Evolutionary conservation across 2,113 vertebrate species (phyloP).

Genomic region (Nycticebus coucang): DNA sequence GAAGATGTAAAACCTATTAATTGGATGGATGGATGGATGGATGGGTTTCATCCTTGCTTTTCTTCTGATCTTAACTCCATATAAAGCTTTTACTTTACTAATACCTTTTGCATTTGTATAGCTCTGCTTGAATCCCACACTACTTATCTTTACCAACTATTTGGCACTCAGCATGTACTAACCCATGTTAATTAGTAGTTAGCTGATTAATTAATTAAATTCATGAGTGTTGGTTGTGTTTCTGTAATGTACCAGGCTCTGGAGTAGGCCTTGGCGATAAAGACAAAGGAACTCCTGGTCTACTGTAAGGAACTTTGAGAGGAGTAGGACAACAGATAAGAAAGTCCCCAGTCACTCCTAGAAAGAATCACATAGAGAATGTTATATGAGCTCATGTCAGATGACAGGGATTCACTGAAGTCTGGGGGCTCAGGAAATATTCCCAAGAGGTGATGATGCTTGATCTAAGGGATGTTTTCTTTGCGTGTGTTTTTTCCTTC

Average conservation of each 20-base stretch:
- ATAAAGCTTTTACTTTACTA: not conserved
- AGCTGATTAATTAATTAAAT: constrained; percentile 1
- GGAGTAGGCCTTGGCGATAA: not conserved
- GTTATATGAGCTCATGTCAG: not conserved
- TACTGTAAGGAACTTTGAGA: not conserved
- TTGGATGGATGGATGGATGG: not conserved
- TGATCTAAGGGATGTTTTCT: not conserved
- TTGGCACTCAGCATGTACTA: not conserved
- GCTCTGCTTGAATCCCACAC: not conserved
- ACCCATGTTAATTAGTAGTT: not conserved
- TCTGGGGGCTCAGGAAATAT: not conserved
- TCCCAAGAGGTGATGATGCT: not conserved
- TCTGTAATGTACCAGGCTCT: not conserved
- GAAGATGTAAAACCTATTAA: not conserved
- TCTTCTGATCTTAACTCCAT: not conserved
- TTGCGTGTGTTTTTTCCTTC: not conserved
- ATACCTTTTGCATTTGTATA: not conserved
- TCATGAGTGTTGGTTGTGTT: not conserved
- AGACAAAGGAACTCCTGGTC: not conserved
- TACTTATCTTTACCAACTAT: not conserved
- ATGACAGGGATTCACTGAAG: not conserved
- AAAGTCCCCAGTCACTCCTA: not conserved
- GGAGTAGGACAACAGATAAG: not conserved
- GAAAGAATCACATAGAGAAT: not conserved
- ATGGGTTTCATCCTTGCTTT: not conserved